Base-by-base conservation (phyloP, 1,140 invertebrate species). In the Leucophenga varia region DNA sequence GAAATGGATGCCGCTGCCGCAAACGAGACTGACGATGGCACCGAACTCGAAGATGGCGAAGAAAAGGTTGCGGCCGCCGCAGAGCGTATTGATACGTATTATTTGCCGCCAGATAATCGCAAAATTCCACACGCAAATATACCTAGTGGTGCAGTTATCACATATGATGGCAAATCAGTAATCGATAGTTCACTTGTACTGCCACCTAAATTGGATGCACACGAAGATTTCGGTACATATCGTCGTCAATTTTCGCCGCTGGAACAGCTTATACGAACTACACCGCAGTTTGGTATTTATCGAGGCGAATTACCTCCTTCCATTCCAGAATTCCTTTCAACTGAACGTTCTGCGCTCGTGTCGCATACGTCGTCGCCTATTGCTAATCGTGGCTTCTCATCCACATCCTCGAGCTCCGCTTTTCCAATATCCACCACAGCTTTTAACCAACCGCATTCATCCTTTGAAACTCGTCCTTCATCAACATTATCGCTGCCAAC, bases 161-260 rank as follows among this genome's bases (percentile, higher is more conserved):
- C 86, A 6, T 89, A 84, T 52, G 87, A 90, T 55, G 87, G 86
- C 0, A 87, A 86, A 64, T 81, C 79, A 14, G 79, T 89, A 5
- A 81, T 85, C 3, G 85, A 84, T 35, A 77, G 79, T 8, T 81
- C 79, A 9, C 61, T 88, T 8, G 81, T 84, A 0, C 79, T 79
- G 40, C 78, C 82, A 7, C 77, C 78, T 10, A 79, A 77, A 44
- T 55, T 76, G 17, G 78, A 81, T 42, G 75, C 81, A 2, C 38
- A 43, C 0, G 68, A 74, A 16, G 78, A 77, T 31, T 63, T 47
- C 2, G 57, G 55, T 9, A 64, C 67, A 1, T 36, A 49, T 9
- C 78, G 76, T 45, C 56, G 80, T 25, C 77, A 77, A 46, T 59
- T 83, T 6, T 80, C 82, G 1, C 79, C 82, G 46, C 78, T 79